phyloP scores from a whole-genome alignment of 2,888 invertebrate species.

The Ommatoiulus sabulosus region DNA sequence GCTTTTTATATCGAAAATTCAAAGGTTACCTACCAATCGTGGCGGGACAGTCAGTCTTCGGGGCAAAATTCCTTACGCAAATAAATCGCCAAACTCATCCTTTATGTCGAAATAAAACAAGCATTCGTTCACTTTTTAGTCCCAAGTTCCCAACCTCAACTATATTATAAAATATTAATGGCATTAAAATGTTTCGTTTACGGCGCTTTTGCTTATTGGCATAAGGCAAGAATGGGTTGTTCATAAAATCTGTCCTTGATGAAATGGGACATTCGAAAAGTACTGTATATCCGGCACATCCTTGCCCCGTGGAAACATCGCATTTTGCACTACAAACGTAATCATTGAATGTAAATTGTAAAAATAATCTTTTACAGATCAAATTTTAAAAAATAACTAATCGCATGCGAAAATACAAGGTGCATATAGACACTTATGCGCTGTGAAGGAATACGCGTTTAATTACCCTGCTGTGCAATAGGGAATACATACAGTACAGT shows the following conservation, averaged over 20 bases:
- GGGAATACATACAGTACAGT: no score
- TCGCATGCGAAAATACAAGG: no score
- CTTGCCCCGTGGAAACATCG: no score
- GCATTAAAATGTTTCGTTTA: not conserved
- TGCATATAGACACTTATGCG: no score
- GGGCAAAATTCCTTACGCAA: not conserved
- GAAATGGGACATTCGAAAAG: conserved; percentile 20
- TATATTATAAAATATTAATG: not conserved
- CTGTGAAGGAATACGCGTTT: no score
- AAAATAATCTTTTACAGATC: no score
- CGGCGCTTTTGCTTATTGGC: not conserved
- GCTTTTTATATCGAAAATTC: conserved; percentile 2
- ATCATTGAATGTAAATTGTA: no score
- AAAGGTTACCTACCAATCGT: not conserved
- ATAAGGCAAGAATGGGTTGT: not conserved
- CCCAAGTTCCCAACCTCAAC: not conserved
- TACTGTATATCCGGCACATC: no score
- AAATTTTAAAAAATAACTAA: no score
- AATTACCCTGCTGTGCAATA: no score
- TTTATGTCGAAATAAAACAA: not conserved
- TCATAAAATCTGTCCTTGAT: not conserved
- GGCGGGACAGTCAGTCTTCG: not conserved
- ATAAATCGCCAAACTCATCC: not conserved
- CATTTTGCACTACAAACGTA: no score
- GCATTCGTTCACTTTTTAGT: not conserved